Evolutionary conservation across 2,113 vertebrate genomes (phyloP), one percentile per base, ranked within the genome.

Genomic region (Ageneiosus marmoratus): DNA sequence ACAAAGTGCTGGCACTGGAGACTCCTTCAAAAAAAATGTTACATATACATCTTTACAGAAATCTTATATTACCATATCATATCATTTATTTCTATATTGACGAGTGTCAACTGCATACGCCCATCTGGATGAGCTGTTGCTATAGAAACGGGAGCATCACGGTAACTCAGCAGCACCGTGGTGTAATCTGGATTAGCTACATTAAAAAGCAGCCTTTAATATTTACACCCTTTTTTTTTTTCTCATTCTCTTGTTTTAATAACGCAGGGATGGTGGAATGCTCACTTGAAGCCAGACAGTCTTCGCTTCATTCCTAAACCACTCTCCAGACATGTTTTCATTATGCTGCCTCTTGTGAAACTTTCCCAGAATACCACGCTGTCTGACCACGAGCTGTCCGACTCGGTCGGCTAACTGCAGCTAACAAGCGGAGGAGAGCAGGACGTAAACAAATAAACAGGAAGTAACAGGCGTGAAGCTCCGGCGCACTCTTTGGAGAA

Each of bases 281-380:
- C 11, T 41, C 41, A 10, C 10, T 70, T 4, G 70, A 50, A 46
- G 69, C 1, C 12, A 37, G 22, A 50, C 5, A 32, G 60, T 34
- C 50, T 22, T 32, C 29, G 37, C 11, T n/a, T 1, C 13, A 5
- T 41, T 77, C 76, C 55, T 58, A 9, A 44, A 60, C 6, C 24
- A 44, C 3, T 78, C 32, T 78, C 27, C 27, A 53, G 27, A 34
- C 50, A 32, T 46, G 11, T 48, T 72, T 72, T 74, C 27, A 11
- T 11, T 53, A 44, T 5, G 1, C 74, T 77, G 74, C 4, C 29
- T 77, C 29, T 56, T 24, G 32, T 77, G 51, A 60, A 78, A 78
- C 55, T 60, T 78, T 78, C 55, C 75, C 75, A 58, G 55, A 77
- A 77, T 77, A 53, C 75, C 76, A 78, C 34, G 76, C 76, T 60